These are phyloP conservation scores for Dendrocopos noguchii DNA, from an alignment of 2,113 vertebrate genomes.

Conservation along the genomic window DNA sequence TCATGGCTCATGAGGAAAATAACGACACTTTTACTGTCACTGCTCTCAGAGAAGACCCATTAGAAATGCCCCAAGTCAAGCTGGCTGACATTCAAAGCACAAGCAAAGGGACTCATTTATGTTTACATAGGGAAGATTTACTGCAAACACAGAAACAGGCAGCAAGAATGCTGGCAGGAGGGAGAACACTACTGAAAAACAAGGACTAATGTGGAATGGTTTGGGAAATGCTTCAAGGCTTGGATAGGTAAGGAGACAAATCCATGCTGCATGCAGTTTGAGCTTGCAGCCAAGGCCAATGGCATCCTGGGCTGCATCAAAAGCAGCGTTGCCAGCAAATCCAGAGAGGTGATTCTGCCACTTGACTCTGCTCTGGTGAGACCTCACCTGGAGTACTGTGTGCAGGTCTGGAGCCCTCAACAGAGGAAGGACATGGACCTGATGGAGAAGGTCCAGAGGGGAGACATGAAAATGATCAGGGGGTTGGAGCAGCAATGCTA, in stretches of 20 bases:
- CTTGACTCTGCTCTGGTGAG: too few species aligned
- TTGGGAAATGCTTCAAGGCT: background rate
- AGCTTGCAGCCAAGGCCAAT: too few species aligned
- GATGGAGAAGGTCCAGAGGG: too few species aligned
- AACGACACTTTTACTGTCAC: background rate
- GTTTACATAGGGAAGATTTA: background rate
- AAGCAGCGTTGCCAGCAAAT: too few species aligned
- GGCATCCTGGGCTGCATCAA: too few species aligned
- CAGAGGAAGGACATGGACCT: too few species aligned
- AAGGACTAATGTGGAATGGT: background rate
- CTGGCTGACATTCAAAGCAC: background rate
- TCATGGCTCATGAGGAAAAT: background rate
- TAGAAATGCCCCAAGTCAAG: constrained; percentile 18
- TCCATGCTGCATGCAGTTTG: background rate
- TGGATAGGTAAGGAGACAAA: background rate
- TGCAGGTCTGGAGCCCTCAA: too few species aligned
- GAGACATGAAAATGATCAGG: too few species aligned
- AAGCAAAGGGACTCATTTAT: background rate
- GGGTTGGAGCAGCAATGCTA: too few species aligned
- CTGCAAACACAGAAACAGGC: background rate
- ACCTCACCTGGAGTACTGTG: too few species aligned
- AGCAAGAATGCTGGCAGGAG: background rate
- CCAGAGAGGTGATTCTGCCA: too few species aligned
- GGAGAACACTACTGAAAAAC: background rate
- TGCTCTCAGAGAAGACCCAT: background rate